Evolutionary conservation across 2,888 invertebrate genomes (phyloP).

Genomic region (Desoria tigrina): DNA sequence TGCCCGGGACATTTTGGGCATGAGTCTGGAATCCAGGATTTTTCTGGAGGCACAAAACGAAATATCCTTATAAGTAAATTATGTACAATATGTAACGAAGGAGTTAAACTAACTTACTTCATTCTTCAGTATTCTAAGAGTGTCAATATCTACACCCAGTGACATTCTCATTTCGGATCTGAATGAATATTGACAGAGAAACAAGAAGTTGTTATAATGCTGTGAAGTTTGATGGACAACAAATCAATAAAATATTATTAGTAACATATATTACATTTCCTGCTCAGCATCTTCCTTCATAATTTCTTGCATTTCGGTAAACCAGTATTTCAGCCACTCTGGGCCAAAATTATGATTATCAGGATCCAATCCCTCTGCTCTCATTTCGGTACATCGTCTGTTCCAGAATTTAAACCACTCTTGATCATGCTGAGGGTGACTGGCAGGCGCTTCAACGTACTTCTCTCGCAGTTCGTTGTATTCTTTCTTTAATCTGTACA

Average conservation of each 20-base stretch:
- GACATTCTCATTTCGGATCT: not conserved
- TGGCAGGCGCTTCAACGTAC: not conserved
- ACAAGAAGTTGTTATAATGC: too few species aligned
- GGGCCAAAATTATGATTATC: not conserved
- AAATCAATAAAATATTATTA: not conserved
- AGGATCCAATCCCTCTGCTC: constrained; percentile 2
- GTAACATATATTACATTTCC: not conserved
- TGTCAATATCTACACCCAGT: not conserved
- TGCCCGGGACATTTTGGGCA: too few species aligned
- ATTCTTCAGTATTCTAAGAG: not conserved
- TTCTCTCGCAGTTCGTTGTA: not conserved
- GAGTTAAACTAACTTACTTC: not conserved
- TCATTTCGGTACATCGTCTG: not conserved
- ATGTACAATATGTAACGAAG: too few species aligned
- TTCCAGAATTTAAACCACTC: constrained; percentile 10
- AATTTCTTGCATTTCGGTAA: not conserved
- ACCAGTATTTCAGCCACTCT: constrained; percentile 7
- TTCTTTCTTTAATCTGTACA: constrained; percentile 2
- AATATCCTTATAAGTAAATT: too few species aligned
- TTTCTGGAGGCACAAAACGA: not conserved
- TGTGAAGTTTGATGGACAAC: too few species aligned
- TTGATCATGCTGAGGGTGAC: constrained; percentile 2
- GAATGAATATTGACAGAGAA: too few species aligned
- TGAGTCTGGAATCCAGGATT: too few species aligned
- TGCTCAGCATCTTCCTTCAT: not conserved